A percentile compares a stretch with the other conserved stretches of the same genome.
Conservation (phyloP, 2,797 vertebrate genomes). For the Pipistrellus pipistrellus region DNA sequence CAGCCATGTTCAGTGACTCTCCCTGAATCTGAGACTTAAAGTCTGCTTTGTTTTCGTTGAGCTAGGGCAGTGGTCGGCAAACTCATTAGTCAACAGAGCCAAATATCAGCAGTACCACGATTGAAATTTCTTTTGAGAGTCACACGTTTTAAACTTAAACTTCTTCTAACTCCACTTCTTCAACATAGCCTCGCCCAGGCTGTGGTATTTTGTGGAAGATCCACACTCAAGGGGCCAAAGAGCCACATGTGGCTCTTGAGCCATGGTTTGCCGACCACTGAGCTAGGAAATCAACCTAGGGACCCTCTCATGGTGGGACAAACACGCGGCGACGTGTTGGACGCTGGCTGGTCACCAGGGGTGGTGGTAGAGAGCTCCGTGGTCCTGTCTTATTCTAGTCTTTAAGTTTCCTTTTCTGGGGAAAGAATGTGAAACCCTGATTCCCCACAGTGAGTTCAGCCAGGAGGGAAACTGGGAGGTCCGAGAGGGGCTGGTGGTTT, state of each 20-base stretch:
- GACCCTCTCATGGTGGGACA: neutral
- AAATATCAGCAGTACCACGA: no score
- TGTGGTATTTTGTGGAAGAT: no score
- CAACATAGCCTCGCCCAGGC: no score
- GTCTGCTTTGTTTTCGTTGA: conserved; percentile 76
- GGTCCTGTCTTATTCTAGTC: conserved; percentile 67
- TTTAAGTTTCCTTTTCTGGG: conserved; percentile 25
- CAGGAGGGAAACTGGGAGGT: accelerated
- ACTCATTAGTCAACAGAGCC: no score
- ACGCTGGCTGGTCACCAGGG: neutral
- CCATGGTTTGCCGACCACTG: neutral
- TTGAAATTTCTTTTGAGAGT: no score
- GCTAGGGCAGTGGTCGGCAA: neutral
- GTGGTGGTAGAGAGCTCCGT: neutral
- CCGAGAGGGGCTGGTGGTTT: neutral
- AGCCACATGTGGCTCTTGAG: no score
- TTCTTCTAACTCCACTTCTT: no score
- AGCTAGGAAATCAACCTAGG: conserved; percentile 69
- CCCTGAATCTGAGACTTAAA: conserved; percentile 58
- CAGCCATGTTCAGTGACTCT: conserved; percentile 62
- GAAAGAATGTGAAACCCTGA: neutral
- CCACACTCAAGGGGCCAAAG: no score
- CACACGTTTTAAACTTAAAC: no score
- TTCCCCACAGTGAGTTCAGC: neutral
- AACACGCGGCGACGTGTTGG: accelerated